Conservation (phyloP, 2,113 vertebrate genomes). For the Clarias macrocephalus region DNA sequence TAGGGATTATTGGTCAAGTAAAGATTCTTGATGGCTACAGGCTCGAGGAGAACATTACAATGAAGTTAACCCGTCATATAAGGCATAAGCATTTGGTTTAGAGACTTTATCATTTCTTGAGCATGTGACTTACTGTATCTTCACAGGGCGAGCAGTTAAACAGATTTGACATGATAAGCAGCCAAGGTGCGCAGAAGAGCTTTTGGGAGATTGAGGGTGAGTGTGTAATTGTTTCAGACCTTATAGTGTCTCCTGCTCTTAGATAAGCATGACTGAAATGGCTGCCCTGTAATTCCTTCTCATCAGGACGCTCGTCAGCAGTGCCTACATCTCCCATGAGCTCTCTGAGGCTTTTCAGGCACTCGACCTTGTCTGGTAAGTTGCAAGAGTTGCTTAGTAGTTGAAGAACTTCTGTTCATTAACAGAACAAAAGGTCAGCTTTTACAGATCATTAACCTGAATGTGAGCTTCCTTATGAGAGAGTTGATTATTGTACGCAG, state of each 20-base stretch:
- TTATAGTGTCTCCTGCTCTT: not conserved
- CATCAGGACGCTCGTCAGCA: slow-evolving; percentile 27
- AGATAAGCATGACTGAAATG: not conserved
- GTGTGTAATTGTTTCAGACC: slow-evolving; percentile 9
- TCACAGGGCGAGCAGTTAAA: slow-evolving; percentile 53
- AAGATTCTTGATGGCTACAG: not conserved
- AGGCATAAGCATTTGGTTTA: not conserved
- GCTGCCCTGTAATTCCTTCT: not conserved
- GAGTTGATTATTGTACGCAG: not conserved
- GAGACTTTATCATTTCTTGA: not conserved
- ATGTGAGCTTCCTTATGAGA: not conserved
- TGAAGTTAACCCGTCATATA: not conserved
- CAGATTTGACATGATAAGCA: slow-evolving; percentile 53
- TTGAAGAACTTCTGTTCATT: not conserved
- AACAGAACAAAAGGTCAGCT: slow-evolving; percentile 9
- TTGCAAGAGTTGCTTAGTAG: not conserved
- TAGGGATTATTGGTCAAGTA: not conserved
- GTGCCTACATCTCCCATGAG: slow-evolving; percentile 21
- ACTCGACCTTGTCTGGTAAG: slow-evolving; percentile 41
- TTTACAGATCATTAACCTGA: slow-evolving; percentile 2
- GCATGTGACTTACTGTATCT: slow-evolving; percentile 14
- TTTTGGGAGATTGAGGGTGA: slow-evolving; percentile 47
- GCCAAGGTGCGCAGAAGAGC: slow-evolving; percentile 50
- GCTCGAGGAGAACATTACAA: not conserved
- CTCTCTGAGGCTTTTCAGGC: slow-evolving; percentile 36